A percentile compares a stretch with the other conserved stretches of the same genome.
phyloP scores from a whole-genome alignment of 1,140 invertebrate species.

The Carposina sasakii region DNA sequence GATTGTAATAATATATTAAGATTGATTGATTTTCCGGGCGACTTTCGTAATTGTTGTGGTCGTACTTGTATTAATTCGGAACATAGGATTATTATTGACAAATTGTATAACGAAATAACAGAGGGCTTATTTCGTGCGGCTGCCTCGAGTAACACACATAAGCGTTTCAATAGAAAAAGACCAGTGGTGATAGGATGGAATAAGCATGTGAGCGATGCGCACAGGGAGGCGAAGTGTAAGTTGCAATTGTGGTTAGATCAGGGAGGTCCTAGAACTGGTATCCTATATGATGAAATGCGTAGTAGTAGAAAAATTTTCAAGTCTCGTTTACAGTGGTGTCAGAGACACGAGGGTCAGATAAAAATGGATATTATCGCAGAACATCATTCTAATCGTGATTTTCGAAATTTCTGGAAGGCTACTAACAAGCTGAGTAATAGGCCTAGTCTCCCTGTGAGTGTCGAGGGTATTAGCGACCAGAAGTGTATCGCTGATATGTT shows the following conservation, averaged over 20 bases:
- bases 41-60: background rate
- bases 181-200: conserved; percentile 1
- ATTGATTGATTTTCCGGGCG: background rate
- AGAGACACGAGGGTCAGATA: background rate
- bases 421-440: background rate
- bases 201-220: no score
- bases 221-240: background rate
- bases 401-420: background rate
- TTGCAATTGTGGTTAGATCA: background rate
- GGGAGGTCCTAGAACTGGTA: background rate
- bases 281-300: background rate
- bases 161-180: background rate
- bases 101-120: background rate
- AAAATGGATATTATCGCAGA: background rate
- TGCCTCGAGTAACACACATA: background rate
- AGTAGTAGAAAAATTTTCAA: background rate
- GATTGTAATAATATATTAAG: background rate
- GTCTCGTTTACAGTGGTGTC: background rate
- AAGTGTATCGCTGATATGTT: background rate
- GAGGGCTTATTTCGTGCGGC: background rate
- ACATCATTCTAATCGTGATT: background rate
- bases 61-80: background rate
- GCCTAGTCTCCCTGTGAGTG: background rate
- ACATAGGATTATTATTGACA: background rate
- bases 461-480: background rate